Conservation (phyloP, 2,113 vertebrate species). For the Poeciliopsis retropinna region DNA sequence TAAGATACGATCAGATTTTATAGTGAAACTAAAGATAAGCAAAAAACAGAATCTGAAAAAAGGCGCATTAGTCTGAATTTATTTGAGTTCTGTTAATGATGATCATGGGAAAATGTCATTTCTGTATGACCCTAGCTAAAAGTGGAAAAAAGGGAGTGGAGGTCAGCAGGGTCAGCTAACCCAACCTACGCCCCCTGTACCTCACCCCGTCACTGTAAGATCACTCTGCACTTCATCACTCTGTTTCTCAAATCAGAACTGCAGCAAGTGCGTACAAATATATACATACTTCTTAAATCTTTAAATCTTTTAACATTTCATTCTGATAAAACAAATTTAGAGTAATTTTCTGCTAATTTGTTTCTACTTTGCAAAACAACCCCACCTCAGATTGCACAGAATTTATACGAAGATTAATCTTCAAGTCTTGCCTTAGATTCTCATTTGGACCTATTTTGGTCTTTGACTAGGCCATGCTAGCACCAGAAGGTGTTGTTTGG, state of each 20-base stretch:
- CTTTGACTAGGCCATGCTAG: too few relatives aligned
- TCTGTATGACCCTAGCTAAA: constrained; percentile 20
- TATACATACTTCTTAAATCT: background rate
- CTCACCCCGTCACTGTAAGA: constrained; percentile 8
- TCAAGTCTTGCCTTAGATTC: too few relatives aligned
- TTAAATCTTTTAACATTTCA: background rate
- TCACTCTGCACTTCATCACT: background rate
- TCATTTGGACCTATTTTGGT: too few relatives aligned
- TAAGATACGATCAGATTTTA: background rate
- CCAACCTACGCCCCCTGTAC: constrained; percentile 22
- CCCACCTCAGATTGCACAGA: too few relatives aligned
- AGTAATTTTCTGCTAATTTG: too few relatives aligned
- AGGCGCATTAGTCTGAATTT: background rate
- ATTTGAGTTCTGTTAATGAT: background rate
- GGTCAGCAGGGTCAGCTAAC: constrained; percentile 24
- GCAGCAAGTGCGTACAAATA: constrained; percentile 1
- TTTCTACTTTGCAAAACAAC: too few relatives aligned
- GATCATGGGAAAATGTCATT: constrained; percentile 40
- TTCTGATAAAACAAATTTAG: background rate
- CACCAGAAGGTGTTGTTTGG: too few relatives aligned
- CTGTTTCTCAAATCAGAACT: constrained; percentile 36
- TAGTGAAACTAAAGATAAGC: background rate
- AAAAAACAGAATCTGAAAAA: background rate
- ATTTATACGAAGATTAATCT: too few relatives aligned
- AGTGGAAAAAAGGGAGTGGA: constrained; percentile 8